Percentiles rank a stretch among this genome's conserved stretches.
phyloP scores from a whole-genome alignment of 2,113 vertebrate genomes.

The Rallus limicola region DNA sequence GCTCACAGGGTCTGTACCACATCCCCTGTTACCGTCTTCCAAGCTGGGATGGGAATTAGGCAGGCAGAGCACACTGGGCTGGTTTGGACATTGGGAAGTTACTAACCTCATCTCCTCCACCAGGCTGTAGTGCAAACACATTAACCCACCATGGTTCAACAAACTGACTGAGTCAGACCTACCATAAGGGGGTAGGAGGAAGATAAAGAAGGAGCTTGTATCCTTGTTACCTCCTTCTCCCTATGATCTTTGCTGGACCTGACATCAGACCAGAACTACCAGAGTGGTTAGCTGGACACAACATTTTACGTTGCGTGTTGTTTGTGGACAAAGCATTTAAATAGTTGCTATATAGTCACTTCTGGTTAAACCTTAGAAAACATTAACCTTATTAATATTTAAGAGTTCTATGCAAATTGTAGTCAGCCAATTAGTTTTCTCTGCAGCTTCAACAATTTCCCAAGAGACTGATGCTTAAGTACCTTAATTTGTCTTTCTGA shows the following conservation, averaged over 20 bases:
- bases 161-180: background rate
- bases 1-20: background rate
- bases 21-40: background rate
- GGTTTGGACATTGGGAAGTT: background rate
- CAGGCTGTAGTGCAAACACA: background rate
- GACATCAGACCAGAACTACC: background rate
- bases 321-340: background rate
- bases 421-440: constrained; percentile 3
- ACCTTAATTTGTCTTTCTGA: constrained; percentile 17
- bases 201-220: background rate
- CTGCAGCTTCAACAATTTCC: constrained; percentile 18
- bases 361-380: background rate
- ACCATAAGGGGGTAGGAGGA: fast-evolving
- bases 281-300: background rate
- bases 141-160: background rate
- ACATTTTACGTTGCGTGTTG: background rate
- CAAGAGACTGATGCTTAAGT: constrained; percentile 9
- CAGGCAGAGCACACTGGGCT: background rate
- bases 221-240: background rate
- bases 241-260: background rate
- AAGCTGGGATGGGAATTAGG: background rate
- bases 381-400: constrained; percentile 34
- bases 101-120: background rate
- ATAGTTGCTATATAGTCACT: background rate
- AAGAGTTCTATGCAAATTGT: background rate